Evolutionary conservation across 2,888 invertebrate species (phyloP).

Genomic region (Sesamia inferens): DNA sequence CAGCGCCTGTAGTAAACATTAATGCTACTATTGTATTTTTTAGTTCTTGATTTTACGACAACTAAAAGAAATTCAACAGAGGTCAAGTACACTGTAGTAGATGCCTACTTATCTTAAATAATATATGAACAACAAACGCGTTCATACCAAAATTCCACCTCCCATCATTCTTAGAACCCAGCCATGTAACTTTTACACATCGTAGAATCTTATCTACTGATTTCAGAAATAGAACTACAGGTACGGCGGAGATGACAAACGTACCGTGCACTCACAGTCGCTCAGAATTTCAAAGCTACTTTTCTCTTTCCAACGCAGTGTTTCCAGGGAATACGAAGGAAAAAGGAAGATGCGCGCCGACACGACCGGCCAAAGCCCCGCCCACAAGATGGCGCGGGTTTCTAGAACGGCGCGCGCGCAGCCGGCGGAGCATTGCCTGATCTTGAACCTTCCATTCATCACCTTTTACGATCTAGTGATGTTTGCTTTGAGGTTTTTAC

Average conservation of each 20-base stretch:
- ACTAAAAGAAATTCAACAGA: not conserved
- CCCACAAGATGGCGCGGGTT: conserved; percentile 84
- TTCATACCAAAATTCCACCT: conserved; percentile 10
- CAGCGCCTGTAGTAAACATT: conserved; percentile 78
- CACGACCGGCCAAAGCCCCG: conserved; percentile 72
- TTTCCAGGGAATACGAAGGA: conserved; percentile 65
- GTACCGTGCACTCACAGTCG: conserved; percentile 38
- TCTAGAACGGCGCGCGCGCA: conserved; percentile 60
- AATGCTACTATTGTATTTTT: conserved; percentile 65
- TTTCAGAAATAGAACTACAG: conserved; percentile 53
- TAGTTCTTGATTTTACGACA: conserved; percentile 15
- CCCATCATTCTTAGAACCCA: conserved; percentile 10
- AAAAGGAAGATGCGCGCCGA: conserved; percentile 73
- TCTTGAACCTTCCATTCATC: conserved; percentile 87
- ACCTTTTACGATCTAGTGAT: conserved; percentile 82
- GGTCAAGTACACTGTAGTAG: conserved; percentile 6
- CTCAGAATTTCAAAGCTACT: conserved; percentile 62
- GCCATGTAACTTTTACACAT: not conserved
- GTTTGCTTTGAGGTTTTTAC: conserved; percentile 83
- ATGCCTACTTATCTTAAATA: not conserved
- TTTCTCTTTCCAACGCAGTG: conserved; percentile 76
- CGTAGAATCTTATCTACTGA: conserved; percentile 1
- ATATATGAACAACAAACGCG: conserved; percentile 16
- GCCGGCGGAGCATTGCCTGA: conserved; percentile 76
- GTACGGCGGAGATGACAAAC: conserved; percentile 59